These are phyloP conservation scores for Alosa sapidissima DNA, from an alignment of 2,797 vertebrate genomes.

Conservation along the genomic window DNA sequence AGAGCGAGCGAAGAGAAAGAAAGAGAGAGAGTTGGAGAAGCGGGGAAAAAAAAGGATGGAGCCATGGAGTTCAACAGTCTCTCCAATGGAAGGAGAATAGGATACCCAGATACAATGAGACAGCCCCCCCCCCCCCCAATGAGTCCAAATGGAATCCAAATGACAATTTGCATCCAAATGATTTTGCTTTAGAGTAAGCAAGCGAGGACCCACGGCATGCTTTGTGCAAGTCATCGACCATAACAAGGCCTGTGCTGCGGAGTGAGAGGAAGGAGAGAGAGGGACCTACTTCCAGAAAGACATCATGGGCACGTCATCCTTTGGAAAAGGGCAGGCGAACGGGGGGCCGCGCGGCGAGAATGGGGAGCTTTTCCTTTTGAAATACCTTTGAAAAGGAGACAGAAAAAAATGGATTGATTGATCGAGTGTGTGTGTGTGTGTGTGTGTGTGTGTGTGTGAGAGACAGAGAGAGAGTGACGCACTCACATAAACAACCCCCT, in stretches of 20 bases:
- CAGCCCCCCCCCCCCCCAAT: conserved; percentile 57
- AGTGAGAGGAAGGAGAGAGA: conserved; percentile 26
- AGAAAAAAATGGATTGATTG: conserved; percentile 41
- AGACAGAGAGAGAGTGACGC: conserved; percentile 38
- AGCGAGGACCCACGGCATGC: not conserved
- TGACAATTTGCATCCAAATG: conserved; percentile 16
- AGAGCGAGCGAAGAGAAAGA: conserved; percentile 21
- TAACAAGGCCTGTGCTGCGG: not conserved
- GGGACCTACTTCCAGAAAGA: conserved; percentile 72
- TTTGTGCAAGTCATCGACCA: conserved; percentile 3
- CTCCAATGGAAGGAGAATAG: conserved; percentile 14
- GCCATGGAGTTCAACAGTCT: conserved; percentile 19
- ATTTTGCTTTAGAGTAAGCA: not conserved
- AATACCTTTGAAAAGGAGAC: conserved; percentile 60
- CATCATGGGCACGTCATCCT: conserved; percentile 80
- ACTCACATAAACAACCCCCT: conserved; percentile 69
- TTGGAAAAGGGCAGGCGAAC: conserved; percentile 34
- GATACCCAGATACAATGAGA: not conserved
- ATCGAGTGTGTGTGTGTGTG: not conserved
- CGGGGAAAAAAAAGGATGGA: conserved; percentile 34
- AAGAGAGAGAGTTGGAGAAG: conserved; percentile 29
- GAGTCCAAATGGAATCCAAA: conserved; percentile 21
- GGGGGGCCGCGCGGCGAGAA: conserved; percentile 47
- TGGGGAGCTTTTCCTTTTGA: conserved; percentile 67
- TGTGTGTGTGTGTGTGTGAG: conserved; percentile 7